A percentile compares a stretch with the other conserved stretches of the same genome.
Evolutionary conservation across 2,888 invertebrate genomes (phyloP).

Genomic region (Capitulum mitella): DNA sequence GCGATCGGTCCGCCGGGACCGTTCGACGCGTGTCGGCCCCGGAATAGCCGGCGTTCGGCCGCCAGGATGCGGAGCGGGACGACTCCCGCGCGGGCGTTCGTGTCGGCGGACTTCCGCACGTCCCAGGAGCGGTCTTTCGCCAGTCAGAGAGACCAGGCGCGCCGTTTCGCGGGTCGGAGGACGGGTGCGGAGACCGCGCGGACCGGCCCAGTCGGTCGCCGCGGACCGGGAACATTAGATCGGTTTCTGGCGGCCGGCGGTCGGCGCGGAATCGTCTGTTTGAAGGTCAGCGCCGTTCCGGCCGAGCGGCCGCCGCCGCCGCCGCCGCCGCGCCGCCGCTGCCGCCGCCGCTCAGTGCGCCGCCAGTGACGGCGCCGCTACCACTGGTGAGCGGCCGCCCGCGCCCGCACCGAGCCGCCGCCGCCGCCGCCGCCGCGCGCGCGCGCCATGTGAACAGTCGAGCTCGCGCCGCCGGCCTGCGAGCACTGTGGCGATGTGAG

Average conservation of each 20-base stretch:
- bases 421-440: not conserved
- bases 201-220: no score
- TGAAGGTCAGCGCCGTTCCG: slow-evolving; percentile 18
- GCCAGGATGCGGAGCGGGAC: no score
- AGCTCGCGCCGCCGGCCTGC: not conserved
- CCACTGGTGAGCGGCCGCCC: not conserved
- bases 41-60: no score
- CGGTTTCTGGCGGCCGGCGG: not conserved
- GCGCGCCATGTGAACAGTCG: not conserved
- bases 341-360: not conserved
- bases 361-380: not conserved
- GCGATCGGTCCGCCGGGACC: no score
- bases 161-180: no score
- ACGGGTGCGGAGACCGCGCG: no score
- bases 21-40: no score
- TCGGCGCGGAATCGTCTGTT: not conserved
- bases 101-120: no score
- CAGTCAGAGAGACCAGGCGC: no score
- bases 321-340: not conserved
- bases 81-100: no score
- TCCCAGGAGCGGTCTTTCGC: no score
- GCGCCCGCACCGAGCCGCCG: no score
- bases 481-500: not conserved
- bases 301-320: not conserved
- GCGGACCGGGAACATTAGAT: not conserved